These are phyloP conservation scores for Australoheros facetus DNA, from an alignment of 2,797 vertebrate species.

Conservation along the genomic window DNA sequence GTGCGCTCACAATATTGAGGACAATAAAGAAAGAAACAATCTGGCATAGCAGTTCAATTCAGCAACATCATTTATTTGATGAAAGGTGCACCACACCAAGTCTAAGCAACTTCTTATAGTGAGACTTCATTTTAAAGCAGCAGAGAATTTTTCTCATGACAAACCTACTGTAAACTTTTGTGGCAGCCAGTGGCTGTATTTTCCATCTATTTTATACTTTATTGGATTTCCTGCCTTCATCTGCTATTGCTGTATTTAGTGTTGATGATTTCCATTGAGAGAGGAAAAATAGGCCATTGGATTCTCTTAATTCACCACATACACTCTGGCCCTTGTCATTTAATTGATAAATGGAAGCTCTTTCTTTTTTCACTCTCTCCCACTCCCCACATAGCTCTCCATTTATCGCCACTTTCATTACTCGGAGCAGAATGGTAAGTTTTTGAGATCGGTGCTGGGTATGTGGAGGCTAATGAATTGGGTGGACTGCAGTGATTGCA, in stretches of 20 bases:
- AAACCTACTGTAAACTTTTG: conserved; percentile 55
- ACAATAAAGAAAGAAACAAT: conserved; percentile 59
- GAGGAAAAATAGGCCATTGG: conserved; percentile 60
- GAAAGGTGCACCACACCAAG: conserved; percentile 39
- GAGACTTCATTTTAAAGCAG: conserved; percentile 43
- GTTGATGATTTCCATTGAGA: conserved; percentile 71
- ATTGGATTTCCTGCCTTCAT: conserved; percentile 68
- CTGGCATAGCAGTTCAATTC: conserved; percentile 56
- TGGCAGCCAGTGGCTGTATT: conserved; percentile 57
- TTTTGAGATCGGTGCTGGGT: conserved; percentile 57
- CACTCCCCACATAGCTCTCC: conserved; percentile 45
- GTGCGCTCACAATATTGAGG: conserved; percentile 38
- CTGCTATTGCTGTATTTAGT: conserved; percentile 68
- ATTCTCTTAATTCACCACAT: conserved; percentile 68
- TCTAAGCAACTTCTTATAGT: conserved; percentile 19
- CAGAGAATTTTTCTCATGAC: conserved; percentile 37
- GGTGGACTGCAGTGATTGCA: conserved; percentile 53
- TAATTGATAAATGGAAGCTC: conserved; percentile 65
- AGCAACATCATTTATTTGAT: conserved; percentile 58
- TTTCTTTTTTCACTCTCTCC: conserved; percentile 37
- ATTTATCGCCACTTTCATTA: conserved; percentile 72
- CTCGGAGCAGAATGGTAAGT: conserved; percentile 47
- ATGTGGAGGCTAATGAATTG: conserved; percentile 62
- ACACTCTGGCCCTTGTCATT: conserved; percentile 61
- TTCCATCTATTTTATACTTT: conserved; percentile 58